A percentile compares a stretch with the other conserved stretches of the same genome.
phyloP scores from a whole-genome alignment of 2,113 vertebrate genomes.

The Panthera leo region DNA sequence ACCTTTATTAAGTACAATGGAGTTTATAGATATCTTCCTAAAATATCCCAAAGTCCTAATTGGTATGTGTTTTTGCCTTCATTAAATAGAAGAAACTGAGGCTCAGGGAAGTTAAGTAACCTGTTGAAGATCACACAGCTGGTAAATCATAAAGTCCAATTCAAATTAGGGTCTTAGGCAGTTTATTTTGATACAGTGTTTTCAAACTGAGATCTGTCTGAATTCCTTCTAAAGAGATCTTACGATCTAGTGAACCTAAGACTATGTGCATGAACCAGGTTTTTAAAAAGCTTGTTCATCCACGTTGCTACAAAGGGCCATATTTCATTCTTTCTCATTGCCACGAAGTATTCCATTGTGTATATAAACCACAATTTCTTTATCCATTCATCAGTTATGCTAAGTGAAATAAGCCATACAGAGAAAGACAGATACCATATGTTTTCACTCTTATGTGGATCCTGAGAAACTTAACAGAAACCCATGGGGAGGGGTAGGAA shows the following conservation, averaged over 20 bases:
- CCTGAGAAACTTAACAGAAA: no score
- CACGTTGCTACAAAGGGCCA: no score
- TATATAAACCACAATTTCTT: no score
- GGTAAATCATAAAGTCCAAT: neutral
- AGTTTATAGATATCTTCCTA: constrained; percentile 7
- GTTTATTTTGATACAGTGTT: neutral
- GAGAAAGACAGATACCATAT: no score
- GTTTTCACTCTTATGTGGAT: no score
- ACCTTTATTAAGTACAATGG: neutral
- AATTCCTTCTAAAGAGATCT: neutral
- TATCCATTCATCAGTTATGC: no score
- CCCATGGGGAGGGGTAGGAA: no score
- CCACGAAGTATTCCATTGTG: no score
- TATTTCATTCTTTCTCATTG: no score
- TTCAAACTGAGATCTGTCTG: neutral
- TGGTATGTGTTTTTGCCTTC: neutral
- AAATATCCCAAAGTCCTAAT: neutral
- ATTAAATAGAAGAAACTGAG: neutral
- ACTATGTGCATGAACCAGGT: neutral
- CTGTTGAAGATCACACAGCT: neutral
- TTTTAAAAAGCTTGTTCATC: neutral
- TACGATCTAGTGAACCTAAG: neutral
- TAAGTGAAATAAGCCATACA: no score
- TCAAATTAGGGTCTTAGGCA: neutral
- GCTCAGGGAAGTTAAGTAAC: neutral